Evolutionary conservation across 2,113 vertebrate species (phyloP).

Genomic region (Dicrurus megarhynchus): DNA sequence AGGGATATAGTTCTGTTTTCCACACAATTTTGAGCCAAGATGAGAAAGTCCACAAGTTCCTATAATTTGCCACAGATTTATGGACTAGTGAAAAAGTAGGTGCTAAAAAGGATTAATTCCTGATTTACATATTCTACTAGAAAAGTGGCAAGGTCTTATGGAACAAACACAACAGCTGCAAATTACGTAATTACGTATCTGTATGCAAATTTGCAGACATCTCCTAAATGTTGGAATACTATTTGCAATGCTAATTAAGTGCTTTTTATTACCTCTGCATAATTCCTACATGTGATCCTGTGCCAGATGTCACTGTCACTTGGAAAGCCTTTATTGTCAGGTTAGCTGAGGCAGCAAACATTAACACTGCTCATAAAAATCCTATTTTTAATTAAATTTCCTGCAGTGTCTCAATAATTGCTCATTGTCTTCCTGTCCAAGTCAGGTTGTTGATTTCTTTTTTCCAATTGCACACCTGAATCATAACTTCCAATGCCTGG

Average conservation of each 20-base stretch:
- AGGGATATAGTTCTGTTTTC: background rate
- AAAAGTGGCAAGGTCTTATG: conserved; percentile 73
- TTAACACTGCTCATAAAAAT: conserved; percentile 71
- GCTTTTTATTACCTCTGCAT: conserved; percentile 76
- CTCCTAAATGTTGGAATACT: conserved; percentile 76
- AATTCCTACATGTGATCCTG: conserved; percentile 76
- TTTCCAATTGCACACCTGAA: background rate
- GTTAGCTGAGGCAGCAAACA: conserved; percentile 77
- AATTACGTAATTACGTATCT: conserved; percentile 82
- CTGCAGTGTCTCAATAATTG: conserved; percentile 58
- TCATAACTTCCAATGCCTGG: background rate
- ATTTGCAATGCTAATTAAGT: conserved; percentile 83
- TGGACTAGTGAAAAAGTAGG: conserved; percentile 24
- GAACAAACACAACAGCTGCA: conserved; percentile 79
- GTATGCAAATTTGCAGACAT: conserved; percentile 79
- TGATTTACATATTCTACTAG: conserved; percentile 73
- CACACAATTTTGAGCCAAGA: background rate
- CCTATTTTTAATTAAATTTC: conserved; percentile 76
- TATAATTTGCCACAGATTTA: conserved; percentile 48
- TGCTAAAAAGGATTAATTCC: conserved; percentile 58
- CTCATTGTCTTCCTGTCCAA: conserved; percentile 37
- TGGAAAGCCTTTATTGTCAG: conserved; percentile 77
- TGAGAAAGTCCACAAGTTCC: conserved; percentile 15
- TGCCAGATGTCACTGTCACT: conserved; percentile 80
- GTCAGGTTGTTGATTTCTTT: background rate